Conservation (phyloP, 2,888 invertebrate genomes). For the Synanthedon vespiformis region DNA sequence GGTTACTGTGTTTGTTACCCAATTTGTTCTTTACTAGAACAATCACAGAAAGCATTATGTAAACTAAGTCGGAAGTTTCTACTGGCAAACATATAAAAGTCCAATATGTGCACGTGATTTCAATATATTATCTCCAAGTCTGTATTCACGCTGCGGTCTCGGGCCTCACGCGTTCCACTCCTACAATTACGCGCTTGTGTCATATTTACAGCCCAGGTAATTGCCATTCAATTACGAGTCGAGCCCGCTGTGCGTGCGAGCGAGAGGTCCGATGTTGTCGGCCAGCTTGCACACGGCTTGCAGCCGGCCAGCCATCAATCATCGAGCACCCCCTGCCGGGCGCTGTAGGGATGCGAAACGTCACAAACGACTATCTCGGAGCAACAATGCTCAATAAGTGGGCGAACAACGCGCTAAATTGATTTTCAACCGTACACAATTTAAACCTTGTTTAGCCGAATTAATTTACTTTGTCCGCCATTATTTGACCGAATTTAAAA, state of each 20-base stretch:
- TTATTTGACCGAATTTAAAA: constrained; percentile 6
- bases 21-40: no score
- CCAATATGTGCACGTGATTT: constrained; percentile 17
- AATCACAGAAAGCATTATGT: no score
- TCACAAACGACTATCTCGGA: constrained; percentile 50
- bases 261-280: constrained; percentile 23
- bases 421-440: constrained; percentile 48
- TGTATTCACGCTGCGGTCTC: constrained; percentile 47
- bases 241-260: constrained; percentile 46
- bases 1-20: no score
- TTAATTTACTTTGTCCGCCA: constrained; percentile 25
- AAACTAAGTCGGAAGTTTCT: no score
- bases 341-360: constrained; percentile 60
- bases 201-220: constrained; percentile 72
- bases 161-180: constrained; percentile 57
- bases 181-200: constrained; percentile 70
- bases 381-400: constrained; percentile 65
- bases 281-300: constrained; percentile 34
- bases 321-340: constrained; percentile 64
- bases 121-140: constrained; percentile 58
- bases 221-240: constrained; percentile 69
- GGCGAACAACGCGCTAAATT: constrained; percentile 60
- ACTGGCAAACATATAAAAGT: background rate
- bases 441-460: constrained; percentile 38
- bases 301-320: constrained; percentile 65